Base-by-base conservation (phyloP, 2,797 vertebrate genomes). In the Characodon lateralis region DNA sequence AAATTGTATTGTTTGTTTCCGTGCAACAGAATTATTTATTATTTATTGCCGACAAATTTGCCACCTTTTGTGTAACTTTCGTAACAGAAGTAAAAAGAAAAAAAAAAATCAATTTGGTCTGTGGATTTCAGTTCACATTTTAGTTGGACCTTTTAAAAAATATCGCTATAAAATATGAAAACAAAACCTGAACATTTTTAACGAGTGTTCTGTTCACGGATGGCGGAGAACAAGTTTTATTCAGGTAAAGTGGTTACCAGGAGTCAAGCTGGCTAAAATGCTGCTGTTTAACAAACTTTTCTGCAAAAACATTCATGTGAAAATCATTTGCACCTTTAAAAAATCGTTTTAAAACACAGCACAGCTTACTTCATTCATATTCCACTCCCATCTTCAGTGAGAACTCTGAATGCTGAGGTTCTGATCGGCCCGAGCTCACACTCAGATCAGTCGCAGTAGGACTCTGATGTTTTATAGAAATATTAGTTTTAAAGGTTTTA, bases 21-120 rank as follows among this genome's bases (percentile, higher is more conserved):
- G 96, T 97, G 96, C 97, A 97, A 96, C 96, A 97, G 88, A 92
- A 91, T 96, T 97, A 99, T 98, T 98, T 98, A 99, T 98, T 98
- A 99, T 99, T 99, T 99, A 99, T 99, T 98, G 97, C 97, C 91
- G 31, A 95, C 96, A 96, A 95, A 98, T 96, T 97, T 97, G 97
- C 97, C 97, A 98, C 97, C 96, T 98, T 97, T 97, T 97, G 95
- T 98, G 97, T 97, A 96, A 95, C 94, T 97, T 97, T 97, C 96
- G 96, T 97, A 97, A 96, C 94, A 96, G 94, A 97, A 97, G 96
- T 96, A 97, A 97, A 96, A 95, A 93, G 31, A 93, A 82, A 71
- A 0, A 12, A 12, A 95, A 93, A 88, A 78, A 88, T 85, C 96
- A 95, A 88, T 94, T 93, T 96, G 95, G 94, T 97, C 94, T 97